Conservation (phyloP, 92 coral and sea anemone species). For the Parazoanthus darwini region DNA sequence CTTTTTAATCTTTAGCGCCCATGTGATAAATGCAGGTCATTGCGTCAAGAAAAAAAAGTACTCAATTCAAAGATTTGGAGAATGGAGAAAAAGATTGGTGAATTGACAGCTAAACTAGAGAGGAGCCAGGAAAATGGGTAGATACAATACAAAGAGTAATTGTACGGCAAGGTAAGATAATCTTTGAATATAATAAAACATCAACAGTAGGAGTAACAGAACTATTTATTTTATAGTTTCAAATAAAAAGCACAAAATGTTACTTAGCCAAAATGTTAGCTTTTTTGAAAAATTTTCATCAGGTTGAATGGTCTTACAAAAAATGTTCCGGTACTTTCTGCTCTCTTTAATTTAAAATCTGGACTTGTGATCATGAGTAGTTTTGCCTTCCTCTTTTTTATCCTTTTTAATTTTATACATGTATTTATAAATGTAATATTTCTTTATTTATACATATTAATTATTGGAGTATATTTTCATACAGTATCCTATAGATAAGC, state of each 20-base stretch:
- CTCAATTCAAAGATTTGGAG: slow-evolving; percentile 18
- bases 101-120: slow-evolving; percentile 11
- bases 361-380: too few species aligned
- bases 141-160: slow-evolving; percentile 19
- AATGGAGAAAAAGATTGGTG: slow-evolving; percentile 24
- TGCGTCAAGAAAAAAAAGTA: slow-evolving; percentile 25
- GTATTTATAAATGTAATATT: too few species aligned
- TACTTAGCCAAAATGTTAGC: too few species aligned
- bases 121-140: slow-evolving; percentile 21
- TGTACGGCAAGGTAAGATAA: slow-evolving; percentile 17
- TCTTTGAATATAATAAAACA: slow-evolving; percentile 17
- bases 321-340: too few species aligned
- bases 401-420: too few species aligned
- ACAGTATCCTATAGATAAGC: not conserved
- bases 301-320: too few species aligned
- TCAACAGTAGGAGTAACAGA: slow-evolving; percentile 1
- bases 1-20: slow-evolving; percentile 19
- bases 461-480: too few species aligned
- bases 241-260: too few species aligned
- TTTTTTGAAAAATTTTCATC: too few species aligned
- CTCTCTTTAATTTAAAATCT: too few species aligned
- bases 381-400: too few species aligned
- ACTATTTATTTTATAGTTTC: slow-evolving; percentile 19
- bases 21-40: slow-evolving; percentile 35
- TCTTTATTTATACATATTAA: too few species aligned